Evolutionary conservation across 2,797 vertebrate species (phyloP), one percentile per base, ranked within the genome.

Genomic region (Lindbergichthys nudifrons): DNA sequence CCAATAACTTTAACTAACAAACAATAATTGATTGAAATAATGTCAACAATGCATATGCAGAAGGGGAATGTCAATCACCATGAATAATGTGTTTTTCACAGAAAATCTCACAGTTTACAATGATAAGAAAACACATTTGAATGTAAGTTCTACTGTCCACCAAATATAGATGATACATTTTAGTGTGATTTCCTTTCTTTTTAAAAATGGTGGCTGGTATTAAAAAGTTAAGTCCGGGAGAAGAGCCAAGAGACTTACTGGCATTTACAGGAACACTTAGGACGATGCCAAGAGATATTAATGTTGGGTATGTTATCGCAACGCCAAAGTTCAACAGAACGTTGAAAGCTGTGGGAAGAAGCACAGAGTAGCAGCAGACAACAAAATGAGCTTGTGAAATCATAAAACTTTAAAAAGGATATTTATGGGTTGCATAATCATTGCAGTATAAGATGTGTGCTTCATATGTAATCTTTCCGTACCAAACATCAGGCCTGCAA

Each of bases 321-420:
- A 99, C 96, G 83, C 97, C 98, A 91, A 99, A 99, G 93, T 99
- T 98, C 84, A 99, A 93, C 91, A 99, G 94, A 86, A 99, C 86
- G 93, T 98, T 99, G 94, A 99, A 99, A 91, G 97, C 98, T 99
- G 94, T 68, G 84, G 89, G 57, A 60, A 66, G 21, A 80, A 73
- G 39, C 42, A 77, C 86, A 85, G 70, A 65, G 39, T 12, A 73
- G n/a, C 54, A 51, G 59, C 26, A 47, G 53, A 50, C 43, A 2
- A 46, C 10, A 61, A 9, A 4, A 41, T 43, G 10, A 69, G 0
- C 36, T 32, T 36, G 26, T 48, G 14, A 66, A 72, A 70, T 19
- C 10, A 50, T 45, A 57, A 47, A 15, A 69, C 41, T 4, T 47
- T 1, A 3, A 59, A 50, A 30, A 19, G n/a, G 0, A 14, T 23